These are phyloP conservation scores for Heterotilapia buettikoferi DNA, from an alignment of 2,113 vertebrate species.

Conservation along the genomic window DNA sequence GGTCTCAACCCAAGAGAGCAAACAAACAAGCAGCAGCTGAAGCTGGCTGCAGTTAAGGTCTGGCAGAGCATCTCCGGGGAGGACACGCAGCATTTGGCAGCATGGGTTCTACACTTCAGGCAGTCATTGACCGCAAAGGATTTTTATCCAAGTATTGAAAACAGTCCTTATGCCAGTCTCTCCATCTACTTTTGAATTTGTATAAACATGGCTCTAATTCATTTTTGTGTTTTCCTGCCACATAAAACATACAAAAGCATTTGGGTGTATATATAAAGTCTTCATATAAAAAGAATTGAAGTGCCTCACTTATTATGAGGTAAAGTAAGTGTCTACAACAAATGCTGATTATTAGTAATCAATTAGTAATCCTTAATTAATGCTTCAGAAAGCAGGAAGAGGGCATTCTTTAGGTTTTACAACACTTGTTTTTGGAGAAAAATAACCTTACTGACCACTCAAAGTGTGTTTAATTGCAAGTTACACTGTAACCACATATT, in stretches of 20 bases:
- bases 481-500: background rate
- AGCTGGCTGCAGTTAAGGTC: background rate
- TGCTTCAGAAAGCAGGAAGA: background rate
- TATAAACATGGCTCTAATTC: background rate
- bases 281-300: background rate
- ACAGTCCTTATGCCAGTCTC: background rate
- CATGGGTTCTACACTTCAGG: background rate
- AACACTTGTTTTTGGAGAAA: background rate
- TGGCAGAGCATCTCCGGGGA: background rate
- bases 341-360: background rate
- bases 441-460: background rate
- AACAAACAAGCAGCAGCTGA: background rate
- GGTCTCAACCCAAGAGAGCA: background rate
- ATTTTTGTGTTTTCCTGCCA: background rate
- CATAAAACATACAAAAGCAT: background rate
- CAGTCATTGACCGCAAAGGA: background rate
- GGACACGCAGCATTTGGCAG: background rate
- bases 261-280: background rate
- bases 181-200: background rate
- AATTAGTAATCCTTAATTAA: background rate
- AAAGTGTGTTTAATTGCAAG: background rate
- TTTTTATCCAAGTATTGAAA: background rate
- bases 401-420: background rate
- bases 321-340: background rate
- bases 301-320: rapidly evolving